Percentiles rank a stretch among this genome's conserved stretches.
These are phyloP conservation scores for Rousettus madagascariensis DNA, from an alignment of 2,797 vertebrate genomes.

Conservation along the genomic window DNA sequence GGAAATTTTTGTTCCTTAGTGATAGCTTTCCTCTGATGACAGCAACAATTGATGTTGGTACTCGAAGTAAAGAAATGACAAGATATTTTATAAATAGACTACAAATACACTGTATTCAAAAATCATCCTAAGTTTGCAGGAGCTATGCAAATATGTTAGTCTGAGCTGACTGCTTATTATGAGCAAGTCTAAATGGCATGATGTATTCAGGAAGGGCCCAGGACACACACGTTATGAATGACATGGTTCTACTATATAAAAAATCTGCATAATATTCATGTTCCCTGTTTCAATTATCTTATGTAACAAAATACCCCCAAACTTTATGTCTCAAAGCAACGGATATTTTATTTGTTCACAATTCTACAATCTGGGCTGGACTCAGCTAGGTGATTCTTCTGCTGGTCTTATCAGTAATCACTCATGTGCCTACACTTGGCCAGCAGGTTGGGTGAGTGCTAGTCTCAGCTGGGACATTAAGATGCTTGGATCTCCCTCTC, in stretches of 20 bases:
- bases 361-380: neutral
- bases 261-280: neutral
- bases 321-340: conserved; percentile 8
- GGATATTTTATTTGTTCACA: conserved; percentile 24
- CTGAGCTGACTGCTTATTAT: neutral
- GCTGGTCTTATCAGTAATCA: neutral
- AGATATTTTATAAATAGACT: conserved; percentile 23
- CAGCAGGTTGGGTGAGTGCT: neutral
- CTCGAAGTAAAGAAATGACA: neutral
- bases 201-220: neutral
- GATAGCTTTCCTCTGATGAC: neutral
- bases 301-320: conserved; percentile 2
- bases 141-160: conserved; percentile 20
- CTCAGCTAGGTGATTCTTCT: neutral
- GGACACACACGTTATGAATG: neutral
- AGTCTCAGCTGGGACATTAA: neutral
- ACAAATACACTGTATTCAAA: conserved; percentile 7
- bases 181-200: conserved; percentile 5
- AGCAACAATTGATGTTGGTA: neutral
- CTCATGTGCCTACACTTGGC: neutral
- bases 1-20: neutral
- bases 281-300: conserved; percentile 8
- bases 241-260: neutral
- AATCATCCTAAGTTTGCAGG: conserved; percentile 19
- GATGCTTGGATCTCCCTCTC: neutral